Evolutionary conservation across 1,140 invertebrate genomes (phyloP), one percentile per base, ranked within the genome.

Genomic region (Sminthurinus signatus): DNA sequence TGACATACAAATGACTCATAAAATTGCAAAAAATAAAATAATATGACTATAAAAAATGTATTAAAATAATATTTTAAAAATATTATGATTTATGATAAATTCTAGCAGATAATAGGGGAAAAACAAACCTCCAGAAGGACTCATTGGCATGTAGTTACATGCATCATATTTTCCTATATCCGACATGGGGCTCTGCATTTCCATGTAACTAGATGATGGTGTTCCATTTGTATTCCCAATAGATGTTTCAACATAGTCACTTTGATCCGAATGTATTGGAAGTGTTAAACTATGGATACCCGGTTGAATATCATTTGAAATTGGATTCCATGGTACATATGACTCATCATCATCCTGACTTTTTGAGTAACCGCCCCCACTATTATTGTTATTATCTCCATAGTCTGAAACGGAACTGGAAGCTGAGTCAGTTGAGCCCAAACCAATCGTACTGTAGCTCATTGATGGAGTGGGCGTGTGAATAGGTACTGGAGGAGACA

Each of bases 391-490:
- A 52, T 72, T 72, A 27, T 72, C 84, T 5, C 84, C 86, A 70
- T 87, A 86, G 0, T 81, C 83, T 1, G 84, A 85, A 69, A 82
- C 86, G 3, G 82, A 80, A 2, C 78, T 81, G 46, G 80, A 81
- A n/a, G 77, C 71, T 59, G 76, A 75, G 63, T 69, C 66, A 5
- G 67, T 65, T 1, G 58, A 42, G 23, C 62, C 62, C 19, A 60
- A 0, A 5, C 64, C 64, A 23, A 48, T 48, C 29, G 56, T 67
- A 29, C 25, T 60, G 46, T 68, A 71, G 29, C 56, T 56, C 14
- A 68, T 65, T 8, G 63, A 58, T 14, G 66, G 66, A 2, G 54
- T 65, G 43, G 44, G 32, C 17, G 50, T 56, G 2, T 44, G 5
- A 32, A 68, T 66, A 31, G 62, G 51, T 31, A 68, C 48, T 10